These are phyloP conservation scores for Drosophila melanosoma DNA, from an alignment of 2,888 invertebrate species.

Conservation along the genomic window DNA sequence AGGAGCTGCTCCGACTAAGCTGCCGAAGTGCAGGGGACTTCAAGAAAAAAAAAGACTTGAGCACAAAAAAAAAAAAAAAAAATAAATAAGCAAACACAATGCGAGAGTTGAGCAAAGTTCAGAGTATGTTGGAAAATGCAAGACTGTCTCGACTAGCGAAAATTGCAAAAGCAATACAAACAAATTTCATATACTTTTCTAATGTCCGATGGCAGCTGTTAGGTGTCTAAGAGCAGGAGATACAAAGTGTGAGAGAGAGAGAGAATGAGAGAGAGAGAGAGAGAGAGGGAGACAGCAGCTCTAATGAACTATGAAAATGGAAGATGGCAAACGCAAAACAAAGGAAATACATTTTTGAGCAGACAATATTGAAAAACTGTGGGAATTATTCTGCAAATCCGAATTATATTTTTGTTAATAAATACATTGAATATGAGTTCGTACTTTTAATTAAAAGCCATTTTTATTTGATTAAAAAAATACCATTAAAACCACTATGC, in stretches of 20 bases:
- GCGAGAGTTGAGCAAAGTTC: conserved; percentile 36
- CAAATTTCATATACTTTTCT: conserved; percentile 70
- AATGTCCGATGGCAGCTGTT: conserved; percentile 69
- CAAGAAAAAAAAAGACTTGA: neutral
- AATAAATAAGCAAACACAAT: conserved; percentile 43
- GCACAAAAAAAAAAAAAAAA: neutral
- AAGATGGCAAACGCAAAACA: conserved; percentile 48
- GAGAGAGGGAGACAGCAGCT: conserved; percentile 11
- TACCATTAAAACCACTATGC: neutral
- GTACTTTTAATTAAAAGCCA: neutral
- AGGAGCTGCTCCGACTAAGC: conserved; percentile 33
- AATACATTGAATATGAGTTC: neutral
- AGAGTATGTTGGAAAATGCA: conserved; percentile 13
- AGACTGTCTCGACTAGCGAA: conserved; percentile 19
- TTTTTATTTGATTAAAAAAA: neutral
- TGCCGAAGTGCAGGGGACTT: conserved; percentile 27
- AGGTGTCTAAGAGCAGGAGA: conserved; percentile 14
- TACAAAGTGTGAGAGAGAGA: conserved; percentile 6
- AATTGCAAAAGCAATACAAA: conserved; percentile 32
- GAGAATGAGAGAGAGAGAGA: neutral
- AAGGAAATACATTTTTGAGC: conserved; percentile 13
- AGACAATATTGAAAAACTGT: conserved; percentile 5
- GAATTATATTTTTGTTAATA: neutral
- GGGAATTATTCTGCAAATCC: neutral
- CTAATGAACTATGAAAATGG: conserved; percentile 70